Conservation (phyloP, 1,140 invertebrate species). For the Tetraneura akinire region DNA sequence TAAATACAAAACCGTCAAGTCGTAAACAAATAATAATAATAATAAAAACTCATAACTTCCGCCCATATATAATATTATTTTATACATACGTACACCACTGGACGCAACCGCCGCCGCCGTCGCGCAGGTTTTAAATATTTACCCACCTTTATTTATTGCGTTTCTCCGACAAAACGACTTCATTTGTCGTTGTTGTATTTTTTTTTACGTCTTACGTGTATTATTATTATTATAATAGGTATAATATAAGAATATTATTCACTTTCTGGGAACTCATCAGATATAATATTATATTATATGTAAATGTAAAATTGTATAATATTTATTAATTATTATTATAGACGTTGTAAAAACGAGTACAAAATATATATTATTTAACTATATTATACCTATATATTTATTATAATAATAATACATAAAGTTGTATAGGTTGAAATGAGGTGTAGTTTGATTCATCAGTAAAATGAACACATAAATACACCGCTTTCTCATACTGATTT, state of each 20-base stretch:
- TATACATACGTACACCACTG: conserved; percentile 1
- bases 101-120: background rate
- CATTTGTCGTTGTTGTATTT: conserved; percentile 23
- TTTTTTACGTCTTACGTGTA: background rate
- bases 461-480: too few species aligned
- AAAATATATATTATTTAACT: background rate
- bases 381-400: background rate
- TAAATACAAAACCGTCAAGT: conserved; percentile 50
- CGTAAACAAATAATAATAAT: conserved; percentile 46
- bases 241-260: background rate
- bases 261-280: background rate
- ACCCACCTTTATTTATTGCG: conserved; percentile 48
- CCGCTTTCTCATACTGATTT: too few species aligned
- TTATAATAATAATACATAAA: background rate
- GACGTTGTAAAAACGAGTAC: background rate
- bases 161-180: conserved; percentile 39
- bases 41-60: conserved; percentile 38
- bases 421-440: too few species aligned
- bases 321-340: too few species aligned
- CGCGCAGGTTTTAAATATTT: conserved; percentile 32
- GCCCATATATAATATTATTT: background rate
- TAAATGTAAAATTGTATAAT: too few species aligned
- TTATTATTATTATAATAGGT: background rate
- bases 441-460: too few species aligned
- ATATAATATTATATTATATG: background rate